Conservation (phyloP, 2,888 invertebrate genomes). For the Caenorhabditis macrosperma region DNA sequence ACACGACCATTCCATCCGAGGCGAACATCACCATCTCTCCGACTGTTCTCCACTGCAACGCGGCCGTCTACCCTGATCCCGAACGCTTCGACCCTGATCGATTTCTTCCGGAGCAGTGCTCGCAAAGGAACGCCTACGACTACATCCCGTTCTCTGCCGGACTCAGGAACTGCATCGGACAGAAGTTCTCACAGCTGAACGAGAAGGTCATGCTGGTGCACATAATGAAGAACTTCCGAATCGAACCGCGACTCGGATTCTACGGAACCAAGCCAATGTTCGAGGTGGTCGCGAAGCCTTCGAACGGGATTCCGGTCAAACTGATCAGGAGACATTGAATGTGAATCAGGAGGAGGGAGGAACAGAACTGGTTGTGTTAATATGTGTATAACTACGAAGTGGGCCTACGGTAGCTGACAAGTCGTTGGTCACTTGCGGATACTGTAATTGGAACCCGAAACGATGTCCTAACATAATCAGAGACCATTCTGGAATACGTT, state of each 20-base stretch:
- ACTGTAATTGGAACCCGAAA: too few species aligned
- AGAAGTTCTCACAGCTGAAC: constrained; percentile 81
- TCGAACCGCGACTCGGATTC: constrained; percentile 26
- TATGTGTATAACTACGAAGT: neutral
- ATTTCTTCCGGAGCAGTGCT: constrained; percentile 80
- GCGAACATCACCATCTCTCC: constrained; percentile 48
- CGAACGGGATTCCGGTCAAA: constrained; percentile 38
- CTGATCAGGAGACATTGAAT: constrained; percentile 24
- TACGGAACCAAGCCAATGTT: constrained; percentile 25
- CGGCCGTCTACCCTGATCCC: constrained; percentile 74
- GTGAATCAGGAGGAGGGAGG: constrained; percentile 7
- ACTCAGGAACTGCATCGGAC: constrained; percentile 76
- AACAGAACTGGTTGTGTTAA: constrained; percentile 15
- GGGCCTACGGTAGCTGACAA: neutral
- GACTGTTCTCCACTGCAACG: constrained; percentile 54
- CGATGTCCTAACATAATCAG: too few species aligned
- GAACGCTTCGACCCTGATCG: constrained; percentile 81
- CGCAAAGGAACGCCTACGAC: constrained; percentile 68
- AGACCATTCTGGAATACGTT: too few species aligned
- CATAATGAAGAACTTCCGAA: constrained; percentile 29
- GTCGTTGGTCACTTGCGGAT: neutral
- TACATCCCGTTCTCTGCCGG: constrained; percentile 77
- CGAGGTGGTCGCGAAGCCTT: constrained; percentile 37
- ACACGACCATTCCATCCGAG: constrained; percentile 46
- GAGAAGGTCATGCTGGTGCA: constrained; percentile 77